Conservation (phyloP, 1,140 invertebrate genomes). For the Maniola jurtina region DNA sequence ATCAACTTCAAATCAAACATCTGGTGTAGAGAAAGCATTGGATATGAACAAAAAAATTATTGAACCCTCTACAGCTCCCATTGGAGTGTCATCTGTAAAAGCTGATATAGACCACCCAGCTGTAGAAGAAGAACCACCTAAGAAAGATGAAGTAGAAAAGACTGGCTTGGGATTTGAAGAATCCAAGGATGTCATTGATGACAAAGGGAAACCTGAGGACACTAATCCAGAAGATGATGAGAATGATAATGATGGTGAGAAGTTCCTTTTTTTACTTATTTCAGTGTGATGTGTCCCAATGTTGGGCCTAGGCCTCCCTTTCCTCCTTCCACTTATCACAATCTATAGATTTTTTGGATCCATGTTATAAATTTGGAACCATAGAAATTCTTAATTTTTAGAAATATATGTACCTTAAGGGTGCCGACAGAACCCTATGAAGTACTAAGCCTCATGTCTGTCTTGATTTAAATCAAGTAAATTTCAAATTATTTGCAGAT, state of each 20-base stretch:
- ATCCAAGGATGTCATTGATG: not conserved
- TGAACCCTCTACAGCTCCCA: not conserved
- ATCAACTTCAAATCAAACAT: not conserved
- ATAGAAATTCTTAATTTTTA: too few species aligned
- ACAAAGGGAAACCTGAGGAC: not conserved
- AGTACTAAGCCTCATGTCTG: not conserved
- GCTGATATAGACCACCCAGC: not conserved
- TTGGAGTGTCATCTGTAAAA: conserved; percentile 4
- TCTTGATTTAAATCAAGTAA: not conserved
- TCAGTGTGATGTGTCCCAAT: not conserved
- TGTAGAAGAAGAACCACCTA: conserved; percentile 2
- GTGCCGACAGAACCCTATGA: too few species aligned
- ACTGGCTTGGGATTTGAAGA: not conserved
- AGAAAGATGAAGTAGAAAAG: conserved; percentile 4
- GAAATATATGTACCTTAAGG: too few species aligned
- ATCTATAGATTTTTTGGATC: too few species aligned
- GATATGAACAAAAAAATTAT: not conserved
- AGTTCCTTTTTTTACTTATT: not conserved
- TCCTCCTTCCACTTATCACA: too few species aligned
- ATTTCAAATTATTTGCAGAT: not conserved
- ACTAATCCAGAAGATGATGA: conserved; percentile 13
- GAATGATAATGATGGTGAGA: conserved; percentile 5
- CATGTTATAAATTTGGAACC: too few species aligned
- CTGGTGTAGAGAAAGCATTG: not conserved
- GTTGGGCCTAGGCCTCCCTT: too few species aligned